phyloP scores from a whole-genome alignment of 2,888 invertebrate species.

The Latheticus oryzae region DNA sequence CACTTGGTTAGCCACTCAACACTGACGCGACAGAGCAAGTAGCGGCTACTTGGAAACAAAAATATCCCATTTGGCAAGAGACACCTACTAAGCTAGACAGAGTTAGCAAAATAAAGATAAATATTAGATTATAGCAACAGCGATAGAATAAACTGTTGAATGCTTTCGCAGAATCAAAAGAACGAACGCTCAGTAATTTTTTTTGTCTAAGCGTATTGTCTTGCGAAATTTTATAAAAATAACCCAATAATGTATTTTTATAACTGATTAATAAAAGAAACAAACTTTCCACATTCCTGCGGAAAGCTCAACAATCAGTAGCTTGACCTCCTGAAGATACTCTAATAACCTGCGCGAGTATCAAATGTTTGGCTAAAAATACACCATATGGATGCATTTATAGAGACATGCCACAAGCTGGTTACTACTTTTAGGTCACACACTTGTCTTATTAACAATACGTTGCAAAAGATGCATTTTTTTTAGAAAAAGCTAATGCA shows the following conservation, averaged over 20 bases:
- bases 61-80: constrained; percentile 67
- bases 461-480: background rate
- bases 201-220: constrained; percentile 14
- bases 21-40: constrained; percentile 61
- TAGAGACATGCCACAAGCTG: constrained; percentile 40
- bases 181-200: constrained; percentile 12
- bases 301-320: constrained; percentile 34
- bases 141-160: constrained; percentile 36
- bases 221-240: constrained; percentile 24
- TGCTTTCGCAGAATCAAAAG: constrained; percentile 31
- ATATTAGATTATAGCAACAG: constrained; percentile 52
- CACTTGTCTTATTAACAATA: background rate
- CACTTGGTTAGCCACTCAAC: constrained; percentile 60
- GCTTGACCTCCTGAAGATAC: constrained; percentile 44
- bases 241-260: too few species aligned
- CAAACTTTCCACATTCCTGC: constrained; percentile 34
- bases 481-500: too few species aligned
- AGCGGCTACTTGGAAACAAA: constrained; percentile 63
- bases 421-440: constrained; percentile 31
- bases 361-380: constrained; percentile 49
- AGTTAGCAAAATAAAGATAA: constrained; percentile 63
- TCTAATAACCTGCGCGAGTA: constrained; percentile 43
- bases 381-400: constrained; percentile 46
- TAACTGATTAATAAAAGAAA: too few species aligned
- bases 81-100: constrained; percentile 62